Evolutionary conservation across 2,797 vertebrate genomes (phyloP), one percentile per base, ranked within the genome.

Genomic region (Pachyuromys duprasi): DNA sequence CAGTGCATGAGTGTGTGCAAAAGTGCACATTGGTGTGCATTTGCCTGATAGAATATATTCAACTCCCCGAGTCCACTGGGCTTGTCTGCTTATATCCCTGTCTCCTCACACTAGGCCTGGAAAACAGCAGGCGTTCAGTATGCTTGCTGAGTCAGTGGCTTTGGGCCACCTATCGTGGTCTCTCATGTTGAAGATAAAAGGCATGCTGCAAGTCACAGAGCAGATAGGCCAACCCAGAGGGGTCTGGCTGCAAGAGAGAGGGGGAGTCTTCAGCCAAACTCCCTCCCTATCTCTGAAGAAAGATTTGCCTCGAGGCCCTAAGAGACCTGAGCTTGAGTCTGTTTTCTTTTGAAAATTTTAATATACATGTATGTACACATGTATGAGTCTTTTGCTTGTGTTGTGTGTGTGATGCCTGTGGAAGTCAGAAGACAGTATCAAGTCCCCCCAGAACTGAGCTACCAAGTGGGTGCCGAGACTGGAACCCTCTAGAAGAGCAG

Each of bases 401-500:
- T 62, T 62, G 57, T 42, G 57, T 42, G 26, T 45, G 55, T 57
- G 55, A 39, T 24, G 5, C 18, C 28, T 0, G 0, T 22, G 18
- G 39, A 84, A 8, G 31, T 24, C 63, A 67, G 63, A 49, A 67
- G 63, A 49, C 82, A 53, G 63, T 20, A 53, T 4, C 45, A 86
- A 42, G 26, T n/a, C 31, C 12, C 3, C 3, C 14, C 22, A 3
- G 20, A n/a, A 67, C 63, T 49, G 20, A 86, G 20, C 20, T 18
- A n/a, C 20, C 42, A 69, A n/a, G 31, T 53, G 45, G 31, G 45
- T 69, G 20, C 82, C 36, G 63, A 63, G 20, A 24, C 69, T 22
- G 7, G 63, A 67, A 69, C 6, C 31, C 82, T 84, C 82, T 53
- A 53, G 82, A 84, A 84, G 62, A 69, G 62, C 42, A 86, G 82